Base-by-base conservation (phyloP, 2,113 vertebrate species). In the Sorex araneus region DNA sequence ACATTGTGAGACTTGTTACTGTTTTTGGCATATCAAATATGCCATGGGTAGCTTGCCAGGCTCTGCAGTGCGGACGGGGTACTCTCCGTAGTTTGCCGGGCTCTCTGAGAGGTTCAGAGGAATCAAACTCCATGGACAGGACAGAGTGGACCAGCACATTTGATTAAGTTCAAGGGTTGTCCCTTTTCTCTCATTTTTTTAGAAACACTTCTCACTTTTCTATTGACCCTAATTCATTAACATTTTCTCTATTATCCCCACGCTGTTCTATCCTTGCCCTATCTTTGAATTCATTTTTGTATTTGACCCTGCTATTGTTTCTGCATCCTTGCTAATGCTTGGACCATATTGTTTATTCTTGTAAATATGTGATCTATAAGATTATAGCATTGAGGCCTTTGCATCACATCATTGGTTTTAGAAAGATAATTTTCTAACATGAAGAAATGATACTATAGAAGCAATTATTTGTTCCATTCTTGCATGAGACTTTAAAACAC, bases 401-500 rank as follows among this genome's bases (percentile, higher is more conserved):
- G 18, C 30, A 71, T 76, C 1, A 79, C 45, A 81, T 28, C 32
- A 36, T 34, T 34, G 47, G 8, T 45, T 76, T 70, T 71, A 83
- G 43, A 34, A 92, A 71, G 15, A 60, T 21, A 60, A 60, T 69
- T 84, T 85, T 64, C 64, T 84, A 70, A 4, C 27, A 64, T 28
- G 32, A 43, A 81, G 63, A 93, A 69, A 47, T n/a, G 63, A 83
- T 27, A 36, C 30, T 69, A 66, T 32, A 27, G 6, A 91, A 73
- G 19, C 43, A 94, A 85, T 11, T 86, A 12, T 69, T 64, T 79
- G 69, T 91, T 95, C 57, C 6, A 6, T 70, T 8, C 85, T 60
- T 43, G 23, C 4, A 84, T 54, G 63, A 50, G 15, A 13, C 81
- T 94, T 86, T 81, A 92, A 57, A 95, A 34, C 47, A 28, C 82